A percentile compares a stretch with the other conserved stretches of the same genome.
Conservation (phyloP, 2,113 vertebrate genomes). For the Acanthisitta chloris region DNA sequence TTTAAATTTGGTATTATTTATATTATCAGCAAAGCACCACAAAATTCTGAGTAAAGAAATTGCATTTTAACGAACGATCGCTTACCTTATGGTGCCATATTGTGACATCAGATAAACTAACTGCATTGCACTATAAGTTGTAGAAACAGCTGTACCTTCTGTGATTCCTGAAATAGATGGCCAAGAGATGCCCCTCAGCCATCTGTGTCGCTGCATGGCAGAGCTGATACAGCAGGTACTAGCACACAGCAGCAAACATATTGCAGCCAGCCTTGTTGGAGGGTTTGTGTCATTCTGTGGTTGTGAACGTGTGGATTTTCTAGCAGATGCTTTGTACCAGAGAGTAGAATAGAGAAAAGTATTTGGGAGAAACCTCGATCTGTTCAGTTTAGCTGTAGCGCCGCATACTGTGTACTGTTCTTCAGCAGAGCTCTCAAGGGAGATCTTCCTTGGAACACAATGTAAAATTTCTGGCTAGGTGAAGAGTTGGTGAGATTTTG, state of each 20-base stretch:
- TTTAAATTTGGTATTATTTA: constrained; percentile 8
- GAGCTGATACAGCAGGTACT: constrained; percentile 1
- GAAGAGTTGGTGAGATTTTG: background rate
- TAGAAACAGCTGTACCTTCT: constrained; percentile 5
- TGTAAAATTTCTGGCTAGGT: background rate
- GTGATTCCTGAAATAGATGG: constrained; percentile 34
- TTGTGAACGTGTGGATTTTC: constrained; percentile 16
- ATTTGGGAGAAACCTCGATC: background rate
- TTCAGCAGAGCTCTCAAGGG: background rate
- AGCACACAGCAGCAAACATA: background rate
- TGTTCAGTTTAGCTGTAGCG: background rate
- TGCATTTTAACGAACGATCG: constrained; percentile 10
- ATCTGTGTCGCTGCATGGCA: background rate
- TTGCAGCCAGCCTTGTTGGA: background rate
- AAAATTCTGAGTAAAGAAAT: background rate
- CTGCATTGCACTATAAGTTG: constrained; percentile 11
- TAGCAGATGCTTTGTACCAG: constrained; percentile 35
- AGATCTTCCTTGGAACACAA: background rate
- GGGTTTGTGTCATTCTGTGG: constrained; percentile 13
- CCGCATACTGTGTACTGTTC: background rate
- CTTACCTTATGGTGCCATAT: constrained; percentile 43
- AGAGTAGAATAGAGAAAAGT: constrained; percentile 16
- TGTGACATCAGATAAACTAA: constrained; percentile 17
- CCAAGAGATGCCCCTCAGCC: constrained; percentile 23
- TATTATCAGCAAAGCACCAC: background rate